Evolutionary conservation across 2,113 vertebrate species (phyloP).

Genomic region (Isurus oxyrinchus): DNA sequence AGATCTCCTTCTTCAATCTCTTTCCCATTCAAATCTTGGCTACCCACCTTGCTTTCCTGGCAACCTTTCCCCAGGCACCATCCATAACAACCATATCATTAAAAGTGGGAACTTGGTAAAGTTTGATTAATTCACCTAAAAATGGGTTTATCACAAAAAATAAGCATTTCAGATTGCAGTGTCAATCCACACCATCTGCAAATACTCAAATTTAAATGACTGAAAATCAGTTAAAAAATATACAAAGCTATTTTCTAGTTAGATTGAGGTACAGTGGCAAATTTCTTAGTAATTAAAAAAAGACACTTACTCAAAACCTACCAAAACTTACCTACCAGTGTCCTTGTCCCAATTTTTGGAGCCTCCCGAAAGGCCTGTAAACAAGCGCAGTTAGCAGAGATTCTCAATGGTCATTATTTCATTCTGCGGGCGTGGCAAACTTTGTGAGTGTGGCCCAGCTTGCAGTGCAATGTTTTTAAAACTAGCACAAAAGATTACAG

Average conservation of each 20-base stretch:
- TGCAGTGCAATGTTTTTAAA: not conserved
- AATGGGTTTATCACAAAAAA: not conserved
- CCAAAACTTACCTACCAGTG: not conserved
- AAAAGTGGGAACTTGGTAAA: not conserved
- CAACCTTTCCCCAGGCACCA: not conserved
- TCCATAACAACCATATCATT: not conserved
- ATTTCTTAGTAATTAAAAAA: not conserved
- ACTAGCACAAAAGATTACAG: not conserved
- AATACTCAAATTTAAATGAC: not conserved
- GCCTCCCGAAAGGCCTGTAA: not conserved
- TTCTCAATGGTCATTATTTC: not conserved
- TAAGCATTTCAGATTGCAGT: not conserved
- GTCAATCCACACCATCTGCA: not conserved
- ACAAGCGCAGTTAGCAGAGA: not conserved
- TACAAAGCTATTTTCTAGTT: not conserved
- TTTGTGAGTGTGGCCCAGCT: not conserved
- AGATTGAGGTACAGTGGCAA: not conserved
- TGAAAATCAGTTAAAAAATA: not conserved
- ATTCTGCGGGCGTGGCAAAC: not conserved
- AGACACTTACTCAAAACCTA: not conserved
- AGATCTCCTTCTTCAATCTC: no score
- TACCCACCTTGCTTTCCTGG: no score
- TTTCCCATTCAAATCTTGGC: no score
- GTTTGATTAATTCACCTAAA: not conserved
- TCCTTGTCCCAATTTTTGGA: not conserved